Base-by-base conservation (phyloP, 2,888 invertebrate genomes). In the Thelaira solivaga region DNA sequence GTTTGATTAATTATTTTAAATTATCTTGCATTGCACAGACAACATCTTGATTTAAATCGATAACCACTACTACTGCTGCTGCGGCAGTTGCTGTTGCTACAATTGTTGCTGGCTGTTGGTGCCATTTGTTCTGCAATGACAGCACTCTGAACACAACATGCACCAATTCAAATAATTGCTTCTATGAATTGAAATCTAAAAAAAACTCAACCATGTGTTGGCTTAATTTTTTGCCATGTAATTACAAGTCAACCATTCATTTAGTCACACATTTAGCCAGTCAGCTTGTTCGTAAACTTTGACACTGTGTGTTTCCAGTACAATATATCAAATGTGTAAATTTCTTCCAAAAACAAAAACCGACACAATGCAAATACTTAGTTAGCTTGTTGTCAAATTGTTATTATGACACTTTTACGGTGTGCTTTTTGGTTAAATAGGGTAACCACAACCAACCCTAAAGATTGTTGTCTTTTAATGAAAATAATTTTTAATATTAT, bases 1-100 rank as follows among this genome's bases (percentile, higher is more conserved):
- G 34, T 62, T 67, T 77, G 67, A 77, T 69, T 77, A 73, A 73
- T 77, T 77, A 55, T 64, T 59, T 64, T 69, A 77, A 73, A 69
- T 73, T 73, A 45, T 16, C 53, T 64, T 47, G 22, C 24, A 36
- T 26, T 20, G 51, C 49, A 51, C 36, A 69, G 57, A 72, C 64
- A 77, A 59, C 67, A 69, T 73, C 64, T 77, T 67, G 61, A 49
- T 62, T 62, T 16, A 11, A 61, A 62, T 62, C 76, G 76, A 62
- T 72, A 55, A 16, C 45, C 53, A 51, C 24, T 43, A 45, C 36
- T 43, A 26, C 8, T 36, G 10, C 43, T 72, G 16, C 34, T 55
- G 39, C 11, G 16, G 18, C 22, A 10, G n/a, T n/a, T n/a, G n/a
- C n/a, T n/a, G n/a, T n/a, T n/a, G n/a, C n/a, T n/a, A n/a, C n/a